Evolutionary conservation across 2,113 vertebrate genomes (phyloP).

Genomic region (Phaetusa simplex): DNA sequence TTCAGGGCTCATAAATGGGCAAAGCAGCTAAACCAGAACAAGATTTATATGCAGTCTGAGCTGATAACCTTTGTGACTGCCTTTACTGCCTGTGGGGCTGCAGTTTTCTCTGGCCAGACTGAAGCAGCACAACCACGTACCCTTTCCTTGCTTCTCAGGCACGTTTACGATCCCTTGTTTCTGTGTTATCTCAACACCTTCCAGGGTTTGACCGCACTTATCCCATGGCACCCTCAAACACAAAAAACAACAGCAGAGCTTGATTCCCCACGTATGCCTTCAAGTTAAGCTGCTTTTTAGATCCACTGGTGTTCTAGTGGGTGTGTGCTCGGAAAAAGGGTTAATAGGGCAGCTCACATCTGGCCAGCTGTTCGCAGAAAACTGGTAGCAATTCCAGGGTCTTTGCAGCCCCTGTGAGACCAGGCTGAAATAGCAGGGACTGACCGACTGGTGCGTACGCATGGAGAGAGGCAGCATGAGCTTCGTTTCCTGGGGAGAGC

Average conservation of each 20-base stretch:
- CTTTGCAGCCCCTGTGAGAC: neutral
- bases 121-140: rapidly evolving
- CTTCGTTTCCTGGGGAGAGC: neutral
- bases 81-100: neutral
- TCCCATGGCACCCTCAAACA: neutral
- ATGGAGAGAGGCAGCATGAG: neutral
- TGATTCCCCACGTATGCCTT: neutral
- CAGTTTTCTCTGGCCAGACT: neutral
- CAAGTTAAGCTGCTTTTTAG: neutral
- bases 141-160: neutral
- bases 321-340: neutral
- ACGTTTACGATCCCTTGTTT: neutral
- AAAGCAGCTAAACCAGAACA: neutral
- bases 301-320: neutral
- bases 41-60: neutral
- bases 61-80: neutral
- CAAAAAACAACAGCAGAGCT: neutral
- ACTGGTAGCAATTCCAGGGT: neutral
- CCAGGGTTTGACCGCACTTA: neutral
- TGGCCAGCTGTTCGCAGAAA: neutral
- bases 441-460: rapidly evolving
- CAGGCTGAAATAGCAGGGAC: neutral
- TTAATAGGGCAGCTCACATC: neutral
- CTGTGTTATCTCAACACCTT: neutral
- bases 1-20: neutral